Evolutionary conservation across 2,888 invertebrate species (phyloP).

Genomic region (Troilus luridus): DNA sequence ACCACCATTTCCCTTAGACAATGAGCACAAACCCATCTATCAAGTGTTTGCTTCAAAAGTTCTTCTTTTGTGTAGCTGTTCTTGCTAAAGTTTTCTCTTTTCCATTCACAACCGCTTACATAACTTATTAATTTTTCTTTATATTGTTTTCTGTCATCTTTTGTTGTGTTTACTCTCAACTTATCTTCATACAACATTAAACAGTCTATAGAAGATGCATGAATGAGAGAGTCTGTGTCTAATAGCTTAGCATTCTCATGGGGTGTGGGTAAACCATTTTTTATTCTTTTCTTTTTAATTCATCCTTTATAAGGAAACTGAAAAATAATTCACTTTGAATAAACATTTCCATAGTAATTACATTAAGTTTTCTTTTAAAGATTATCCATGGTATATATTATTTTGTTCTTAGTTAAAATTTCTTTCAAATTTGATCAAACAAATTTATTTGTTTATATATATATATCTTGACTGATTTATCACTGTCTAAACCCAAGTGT

Average conservation of each 20-base stretch:
- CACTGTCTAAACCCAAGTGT: too few species aligned
- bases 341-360: not conserved
- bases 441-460: too few species aligned
- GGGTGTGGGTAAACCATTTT: not conserved
- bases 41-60: not conserved
- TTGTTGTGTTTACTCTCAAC: not conserved
- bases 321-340: not conserved
- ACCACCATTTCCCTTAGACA: not conserved
- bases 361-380: not conserved
- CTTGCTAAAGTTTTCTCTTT: not conserved
- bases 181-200: not conserved
- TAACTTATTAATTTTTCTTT: constrained; percentile 41
- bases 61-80: not conserved
- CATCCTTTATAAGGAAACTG: constrained; percentile 6
- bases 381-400: not conserved
- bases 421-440: too few species aligned
- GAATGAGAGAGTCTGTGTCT: not conserved
- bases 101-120: not conserved
- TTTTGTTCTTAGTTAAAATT: not conserved
- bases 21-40: not conserved
- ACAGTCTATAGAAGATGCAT: not conserved
- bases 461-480: too few species aligned
- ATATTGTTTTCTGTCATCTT: constrained; percentile 8
- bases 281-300: not conserved
- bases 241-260: not conserved